Conservation (phyloP, 1,140 invertebrate species). For the Arion vulgaris region DNA sequence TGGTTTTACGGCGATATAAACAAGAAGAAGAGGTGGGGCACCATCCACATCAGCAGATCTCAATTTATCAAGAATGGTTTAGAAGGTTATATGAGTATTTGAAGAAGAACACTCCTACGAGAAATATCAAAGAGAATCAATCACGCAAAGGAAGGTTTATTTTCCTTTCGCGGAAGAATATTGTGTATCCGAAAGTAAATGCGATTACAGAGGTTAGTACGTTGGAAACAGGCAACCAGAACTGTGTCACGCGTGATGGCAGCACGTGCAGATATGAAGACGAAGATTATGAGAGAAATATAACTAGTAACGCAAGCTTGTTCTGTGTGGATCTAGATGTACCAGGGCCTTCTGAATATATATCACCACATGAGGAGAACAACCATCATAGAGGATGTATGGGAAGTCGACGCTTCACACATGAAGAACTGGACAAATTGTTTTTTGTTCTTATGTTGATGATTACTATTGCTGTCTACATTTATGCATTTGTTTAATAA, state of each 20-base stretch:
- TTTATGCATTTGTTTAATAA: not conserved
- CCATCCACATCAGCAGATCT: not conserved
- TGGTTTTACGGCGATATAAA: conserved; percentile 1
- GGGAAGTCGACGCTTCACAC: not conserved
- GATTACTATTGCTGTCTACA: not conserved
- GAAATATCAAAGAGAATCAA: not conserved
- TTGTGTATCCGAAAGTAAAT: not conserved
- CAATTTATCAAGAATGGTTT: not conserved
- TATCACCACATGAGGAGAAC: not conserved
- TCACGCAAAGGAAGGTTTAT: not conserved
- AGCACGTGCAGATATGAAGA: not conserved
- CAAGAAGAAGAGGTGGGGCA: not conserved
- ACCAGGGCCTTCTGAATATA: not conserved
- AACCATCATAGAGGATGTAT: not conserved
- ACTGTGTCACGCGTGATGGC: not conserved
- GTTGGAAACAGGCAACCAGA: not conserved
- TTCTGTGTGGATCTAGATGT: not conserved
- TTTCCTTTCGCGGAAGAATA: not conserved
- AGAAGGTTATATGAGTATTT: not conserved
- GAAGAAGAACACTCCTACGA: not conserved
- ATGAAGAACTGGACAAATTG: not conserved
- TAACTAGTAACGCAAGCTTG: not conserved
- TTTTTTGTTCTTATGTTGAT: not conserved
- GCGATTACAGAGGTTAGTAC: too few species aligned
- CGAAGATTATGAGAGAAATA: not conserved